Evolutionary conservation across 1,140 invertebrate genomes (phyloP).

Genomic region (Dendroctonus valens): DNA sequence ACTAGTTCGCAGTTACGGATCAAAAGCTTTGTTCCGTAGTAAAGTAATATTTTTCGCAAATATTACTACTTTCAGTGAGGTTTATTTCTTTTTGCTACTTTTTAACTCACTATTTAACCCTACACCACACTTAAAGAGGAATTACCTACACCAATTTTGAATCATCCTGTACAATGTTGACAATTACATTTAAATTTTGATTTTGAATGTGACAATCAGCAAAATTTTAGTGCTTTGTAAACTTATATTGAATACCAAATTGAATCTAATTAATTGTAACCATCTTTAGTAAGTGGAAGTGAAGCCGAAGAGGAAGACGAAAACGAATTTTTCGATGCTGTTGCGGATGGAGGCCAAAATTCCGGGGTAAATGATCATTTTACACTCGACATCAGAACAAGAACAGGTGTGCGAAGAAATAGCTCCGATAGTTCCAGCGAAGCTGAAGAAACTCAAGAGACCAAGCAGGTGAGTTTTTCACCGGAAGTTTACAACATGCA

Average conservation of each 20-base stretch:
- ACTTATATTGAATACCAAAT: neutral
- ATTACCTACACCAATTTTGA: no score
- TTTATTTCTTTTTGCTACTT: no score
- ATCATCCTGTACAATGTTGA: no score
- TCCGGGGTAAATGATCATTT: slow-evolving; percentile 57
- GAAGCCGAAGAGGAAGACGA: slow-evolving; percentile 83
- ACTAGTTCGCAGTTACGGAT: no score
- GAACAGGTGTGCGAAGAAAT: slow-evolving; percentile 44
- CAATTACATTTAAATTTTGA: no score
- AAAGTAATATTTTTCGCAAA: no score
- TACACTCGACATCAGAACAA: slow-evolving; percentile 64
- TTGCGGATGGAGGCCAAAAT: slow-evolving; percentile 62
- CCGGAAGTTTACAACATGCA: neutral
- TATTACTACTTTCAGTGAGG: no score
- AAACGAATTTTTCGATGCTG: slow-evolving; percentile 89
- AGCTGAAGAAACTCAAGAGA: slow-evolving; percentile 48
- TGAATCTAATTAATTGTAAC: no score
- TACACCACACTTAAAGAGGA: no score
- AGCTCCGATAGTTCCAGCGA: slow-evolving; percentile 54
- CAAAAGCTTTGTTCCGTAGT: no score
- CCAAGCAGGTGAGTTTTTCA: slow-evolving; percentile 44
- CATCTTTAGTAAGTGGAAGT: slow-evolving; percentile 54
- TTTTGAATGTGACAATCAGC: neutral
- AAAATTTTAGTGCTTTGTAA: slow-evolving; percentile 17
- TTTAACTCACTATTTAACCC: no score